These are phyloP conservation scores for Muscidifurax raptorellus DNA, from an alignment of 1,140 invertebrate species.

Conservation along the genomic window DNA sequence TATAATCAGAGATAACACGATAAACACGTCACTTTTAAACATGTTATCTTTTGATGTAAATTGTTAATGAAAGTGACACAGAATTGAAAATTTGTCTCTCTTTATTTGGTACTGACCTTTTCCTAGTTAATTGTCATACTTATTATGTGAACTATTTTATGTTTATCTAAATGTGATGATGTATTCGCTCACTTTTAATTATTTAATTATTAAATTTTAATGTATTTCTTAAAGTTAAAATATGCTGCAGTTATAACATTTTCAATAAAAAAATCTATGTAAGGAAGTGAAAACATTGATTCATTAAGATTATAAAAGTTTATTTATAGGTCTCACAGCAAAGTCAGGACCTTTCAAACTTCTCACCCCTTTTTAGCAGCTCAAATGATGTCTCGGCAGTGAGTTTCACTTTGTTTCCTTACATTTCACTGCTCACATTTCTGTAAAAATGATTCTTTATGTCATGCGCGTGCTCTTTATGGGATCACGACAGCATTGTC, in stretches of 20 bases:
- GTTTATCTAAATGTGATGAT: too few species aligned
- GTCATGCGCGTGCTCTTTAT: not conserved
- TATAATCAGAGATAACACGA: too few species aligned
- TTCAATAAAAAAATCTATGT: too few species aligned
- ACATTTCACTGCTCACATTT: not conserved
- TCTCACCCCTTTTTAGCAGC: not conserved
- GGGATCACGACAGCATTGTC: not conserved
- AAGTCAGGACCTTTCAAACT: not conserved
- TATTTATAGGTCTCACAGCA: not conserved
- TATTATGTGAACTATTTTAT: too few species aligned
- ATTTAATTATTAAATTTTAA: too few species aligned
- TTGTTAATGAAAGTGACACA: constrained; percentile 67
- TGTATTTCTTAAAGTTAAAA: too few species aligned
- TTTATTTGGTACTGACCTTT: constrained; percentile 1
- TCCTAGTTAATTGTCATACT: too few species aligned
- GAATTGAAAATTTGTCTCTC: constrained; percentile 53
- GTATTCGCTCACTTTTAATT: too few species aligned
- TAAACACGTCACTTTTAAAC: constrained; percentile 68
- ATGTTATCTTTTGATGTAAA: constrained; percentile 74
- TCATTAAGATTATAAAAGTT: too few species aligned
- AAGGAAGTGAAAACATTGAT: too few species aligned
- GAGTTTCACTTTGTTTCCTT: constrained; percentile 2
- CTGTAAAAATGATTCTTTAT: not conserved
- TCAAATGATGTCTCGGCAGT: constrained; percentile 2
- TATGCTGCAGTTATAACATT: too few species aligned